Conservation (phyloP, 2,888 invertebrate species). For the Microctonus aethiopoides region DNA sequence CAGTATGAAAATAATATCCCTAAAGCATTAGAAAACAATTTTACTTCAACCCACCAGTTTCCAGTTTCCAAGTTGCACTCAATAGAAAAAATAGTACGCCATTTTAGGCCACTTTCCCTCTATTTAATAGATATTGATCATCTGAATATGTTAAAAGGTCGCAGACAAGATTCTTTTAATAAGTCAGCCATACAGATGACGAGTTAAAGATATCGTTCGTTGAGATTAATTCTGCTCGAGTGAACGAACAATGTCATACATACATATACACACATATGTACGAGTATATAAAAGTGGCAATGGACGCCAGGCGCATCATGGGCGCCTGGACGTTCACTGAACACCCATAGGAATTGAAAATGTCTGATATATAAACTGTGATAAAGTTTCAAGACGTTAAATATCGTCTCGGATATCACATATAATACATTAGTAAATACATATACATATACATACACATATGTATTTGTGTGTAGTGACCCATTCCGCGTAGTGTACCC, state of each 20-base stretch:
- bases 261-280: background rate
- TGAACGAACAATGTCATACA: constrained; percentile 19
- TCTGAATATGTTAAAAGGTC: constrained; percentile 30
- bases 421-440: background rate
- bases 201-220: constrained; percentile 22
- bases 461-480: background rate
- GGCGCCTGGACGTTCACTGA: background rate
- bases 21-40: too few relatives aligned
- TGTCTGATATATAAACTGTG: background rate
- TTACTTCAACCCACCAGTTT: too few relatives aligned
- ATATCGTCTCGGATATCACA: background rate
- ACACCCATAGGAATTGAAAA: background rate
- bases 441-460: background rate
- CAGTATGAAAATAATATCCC: too few relatives aligned
- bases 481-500: background rate
- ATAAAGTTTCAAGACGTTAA: background rate
- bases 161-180: constrained; percentile 29
- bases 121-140: background rate
- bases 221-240: constrained; percentile 26
- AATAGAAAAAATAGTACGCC: background rate
- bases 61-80: too few relatives aligned
- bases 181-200: constrained; percentile 11
- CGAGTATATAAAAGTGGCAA: background rate
- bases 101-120: too few relatives aligned
- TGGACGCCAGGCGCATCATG: constrained; percentile 1